Evolutionary conservation across 2,797 vertebrate species (phyloP).

Genomic region (Enteromius anoplus): DNA sequence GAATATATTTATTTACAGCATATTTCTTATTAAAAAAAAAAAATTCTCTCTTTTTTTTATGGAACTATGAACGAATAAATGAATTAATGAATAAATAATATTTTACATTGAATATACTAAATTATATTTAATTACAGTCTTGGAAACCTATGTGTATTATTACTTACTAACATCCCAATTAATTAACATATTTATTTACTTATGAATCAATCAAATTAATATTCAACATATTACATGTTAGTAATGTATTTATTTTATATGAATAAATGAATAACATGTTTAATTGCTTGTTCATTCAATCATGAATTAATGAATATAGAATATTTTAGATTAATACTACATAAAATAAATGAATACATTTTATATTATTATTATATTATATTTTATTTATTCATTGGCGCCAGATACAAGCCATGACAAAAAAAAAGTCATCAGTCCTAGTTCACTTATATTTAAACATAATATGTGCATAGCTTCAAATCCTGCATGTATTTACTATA

Average conservation of each 20-base stretch:
- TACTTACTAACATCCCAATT: neutral
- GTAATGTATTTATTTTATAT: neutral
- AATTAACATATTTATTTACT: neutral
- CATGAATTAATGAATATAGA: neutral
- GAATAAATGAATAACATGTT: neutral
- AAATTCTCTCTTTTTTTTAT: neutral
- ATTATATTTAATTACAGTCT: neutral
- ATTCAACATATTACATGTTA: neutral
- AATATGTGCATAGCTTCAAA: neutral
- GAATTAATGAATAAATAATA: neutral
- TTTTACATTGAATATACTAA: neutral
- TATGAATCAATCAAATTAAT: neutral
- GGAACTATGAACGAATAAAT: neutral
- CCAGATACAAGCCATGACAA: neutral
- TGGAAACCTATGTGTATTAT: neutral
- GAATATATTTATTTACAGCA: neutral
- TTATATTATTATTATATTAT: neutral
- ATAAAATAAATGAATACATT: neutral
- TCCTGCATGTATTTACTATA: neutral
- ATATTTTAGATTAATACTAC: neutral
- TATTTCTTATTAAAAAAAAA: neutral
- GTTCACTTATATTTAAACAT: neutral
- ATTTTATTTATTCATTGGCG: neutral
- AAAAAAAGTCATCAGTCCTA: neutral
- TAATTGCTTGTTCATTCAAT: neutral